These are phyloP conservation scores for Pterostichus madidus DNA, from an alignment of 2,888 invertebrate species.

Conservation along the genomic window DNA sequence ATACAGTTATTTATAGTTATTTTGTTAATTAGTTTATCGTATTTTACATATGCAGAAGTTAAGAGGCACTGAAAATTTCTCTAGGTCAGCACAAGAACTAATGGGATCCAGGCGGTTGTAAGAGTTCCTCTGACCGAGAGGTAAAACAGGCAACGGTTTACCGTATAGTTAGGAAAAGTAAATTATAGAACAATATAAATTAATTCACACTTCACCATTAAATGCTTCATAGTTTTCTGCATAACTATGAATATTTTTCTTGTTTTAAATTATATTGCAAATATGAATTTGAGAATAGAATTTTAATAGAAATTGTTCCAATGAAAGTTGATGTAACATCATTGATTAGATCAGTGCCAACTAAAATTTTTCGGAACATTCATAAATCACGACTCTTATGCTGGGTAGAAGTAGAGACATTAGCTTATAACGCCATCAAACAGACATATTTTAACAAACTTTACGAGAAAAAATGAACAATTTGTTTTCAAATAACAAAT, in stretches of 20 bases:
- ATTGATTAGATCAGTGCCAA: no score
- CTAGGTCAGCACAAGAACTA: conserved; percentile 50
- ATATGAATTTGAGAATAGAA: neutral
- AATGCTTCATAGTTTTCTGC: no score
- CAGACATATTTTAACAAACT: no score
- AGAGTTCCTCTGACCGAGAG: conserved; percentile 27
- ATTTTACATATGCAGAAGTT: conserved; percentile 15
- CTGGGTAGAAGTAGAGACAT: no score
- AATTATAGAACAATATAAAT: conserved; percentile 26
- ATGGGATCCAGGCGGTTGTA: conserved; percentile 40
- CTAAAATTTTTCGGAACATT: no score
- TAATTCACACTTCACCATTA: neutral
- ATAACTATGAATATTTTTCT: no score
- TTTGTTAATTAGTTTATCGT: conserved; percentile 10
- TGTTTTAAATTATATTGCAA: neutral
- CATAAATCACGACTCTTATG: no score
- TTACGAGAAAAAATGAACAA: no score
- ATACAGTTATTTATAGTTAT: neutral
- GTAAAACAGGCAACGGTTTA: neutral
- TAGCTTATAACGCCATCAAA: no score
- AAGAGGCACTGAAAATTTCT: conserved; percentile 44
- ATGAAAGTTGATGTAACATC: neutral
- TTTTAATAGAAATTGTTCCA: neutral
- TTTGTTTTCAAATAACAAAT: no score
- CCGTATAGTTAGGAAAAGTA: neutral